These are phyloP conservation scores for Eudasyphora cyanicolor DNA, from an alignment of 2,888 invertebrate genomes.

Conservation along the genomic window DNA sequence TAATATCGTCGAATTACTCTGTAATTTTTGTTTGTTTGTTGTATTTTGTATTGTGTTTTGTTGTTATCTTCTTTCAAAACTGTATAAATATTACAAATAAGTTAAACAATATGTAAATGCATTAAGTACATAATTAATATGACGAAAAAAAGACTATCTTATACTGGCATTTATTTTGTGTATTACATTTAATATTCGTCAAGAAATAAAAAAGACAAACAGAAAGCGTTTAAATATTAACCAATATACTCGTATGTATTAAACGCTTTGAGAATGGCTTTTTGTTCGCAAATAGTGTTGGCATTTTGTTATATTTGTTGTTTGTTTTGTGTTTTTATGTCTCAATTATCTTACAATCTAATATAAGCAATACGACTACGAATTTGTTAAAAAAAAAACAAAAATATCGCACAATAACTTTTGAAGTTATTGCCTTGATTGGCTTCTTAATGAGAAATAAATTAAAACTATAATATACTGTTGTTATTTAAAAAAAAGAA, in stretches of 20 bases:
- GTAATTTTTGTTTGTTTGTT: slow-evolving; percentile 26
- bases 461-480: slow-evolving; percentile 30
- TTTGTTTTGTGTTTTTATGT: slow-evolving; percentile 26
- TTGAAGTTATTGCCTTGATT: slow-evolving; percentile 55
- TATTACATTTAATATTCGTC: background rate
- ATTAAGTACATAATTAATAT: slow-evolving; percentile 66
- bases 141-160: slow-evolving; percentile 33
- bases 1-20: slow-evolving; percentile 29
- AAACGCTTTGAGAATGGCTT: background rate
- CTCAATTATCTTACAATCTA: slow-evolving; percentile 38
- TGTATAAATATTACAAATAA: slow-evolving; percentile 28
- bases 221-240: background rate
- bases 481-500: slow-evolving; percentile 31
- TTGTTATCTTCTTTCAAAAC: background rate
- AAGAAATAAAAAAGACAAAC: too few relatives aligned
- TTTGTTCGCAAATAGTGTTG: slow-evolving; percentile 31
- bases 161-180: slow-evolving; percentile 64
- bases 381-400: slow-evolving; percentile 39
- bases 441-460: slow-evolving; percentile 41
- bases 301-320: slow-evolving; percentile 32
- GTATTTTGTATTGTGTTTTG: background rate
- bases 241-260: too few relatives aligned
- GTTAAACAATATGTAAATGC: slow-evolving; percentile 64
- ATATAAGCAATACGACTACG: slow-evolving; percentile 48
- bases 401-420: slow-evolving; percentile 62